Conservation (phyloP, 2,888 invertebrate species). For the Pterostichus madidus region DNA sequence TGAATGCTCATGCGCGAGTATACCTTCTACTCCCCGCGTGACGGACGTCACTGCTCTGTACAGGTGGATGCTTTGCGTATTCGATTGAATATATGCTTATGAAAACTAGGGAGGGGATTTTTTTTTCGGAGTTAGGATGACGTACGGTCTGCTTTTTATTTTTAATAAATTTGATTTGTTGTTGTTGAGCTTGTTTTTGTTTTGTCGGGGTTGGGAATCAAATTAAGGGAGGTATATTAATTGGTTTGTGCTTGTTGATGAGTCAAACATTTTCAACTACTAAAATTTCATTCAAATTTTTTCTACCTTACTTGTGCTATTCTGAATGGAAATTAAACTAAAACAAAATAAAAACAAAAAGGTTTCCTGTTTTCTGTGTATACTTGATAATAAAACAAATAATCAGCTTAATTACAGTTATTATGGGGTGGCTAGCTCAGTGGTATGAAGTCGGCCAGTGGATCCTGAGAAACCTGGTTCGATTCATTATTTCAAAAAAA, state of each 20-base stretch:
- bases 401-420: no score
- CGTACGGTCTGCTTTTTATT: not conserved
- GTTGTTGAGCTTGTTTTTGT: no score
- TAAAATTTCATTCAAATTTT: no score
- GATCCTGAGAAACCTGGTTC: no score
- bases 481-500: no score
- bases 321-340: no score
- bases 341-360: no score
- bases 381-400: no score
- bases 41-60: not conserved
- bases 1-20: not conserved
- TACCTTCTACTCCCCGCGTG: not conserved
- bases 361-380: no score
- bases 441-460: no score
- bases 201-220: not conserved
- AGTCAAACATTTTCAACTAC: not conserved
- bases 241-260: not conserved
- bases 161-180: constrained; percentile 1
- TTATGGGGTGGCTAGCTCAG: no score
- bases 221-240: not conserved
- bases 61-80: constrained; percentile 12
- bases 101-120: not conserved
- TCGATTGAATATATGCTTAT: constrained; percentile 25
- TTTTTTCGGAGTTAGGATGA: not conserved
- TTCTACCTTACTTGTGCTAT: no score